phyloP scores from a whole-genome alignment of 1,140 invertebrate genomes.

The Whitmania pigra region DNA sequence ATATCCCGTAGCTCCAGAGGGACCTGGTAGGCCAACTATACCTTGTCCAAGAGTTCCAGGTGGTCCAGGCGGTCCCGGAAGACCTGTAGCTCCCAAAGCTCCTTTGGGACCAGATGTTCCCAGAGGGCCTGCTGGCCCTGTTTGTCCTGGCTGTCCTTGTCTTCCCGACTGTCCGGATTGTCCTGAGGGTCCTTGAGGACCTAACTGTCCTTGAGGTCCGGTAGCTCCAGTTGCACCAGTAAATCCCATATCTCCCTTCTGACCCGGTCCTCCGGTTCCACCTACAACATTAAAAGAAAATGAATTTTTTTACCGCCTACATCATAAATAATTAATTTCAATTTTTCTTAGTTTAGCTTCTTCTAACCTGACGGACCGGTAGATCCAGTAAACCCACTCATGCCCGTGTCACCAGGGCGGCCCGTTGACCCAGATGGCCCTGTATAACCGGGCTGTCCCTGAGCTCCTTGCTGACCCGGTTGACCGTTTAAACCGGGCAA shows the following conservation, averaged over 20 bases:
- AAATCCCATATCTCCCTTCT: not conserved
- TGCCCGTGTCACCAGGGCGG: not conserved
- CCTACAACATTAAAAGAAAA: not conserved
- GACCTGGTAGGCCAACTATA: slow-evolving; percentile 20
- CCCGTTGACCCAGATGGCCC: not conserved
- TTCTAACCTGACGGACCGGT: not conserved
- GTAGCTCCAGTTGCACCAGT: not conserved
- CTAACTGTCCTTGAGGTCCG: not conserved
- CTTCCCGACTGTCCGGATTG: not conserved
- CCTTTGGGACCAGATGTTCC: slow-evolving; percentile 12
- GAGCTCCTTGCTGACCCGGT: slow-evolving; percentile 2
- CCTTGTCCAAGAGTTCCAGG: slow-evolving; percentile 15
- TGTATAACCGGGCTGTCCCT: not conserved
- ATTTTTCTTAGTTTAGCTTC: too few species aligned
- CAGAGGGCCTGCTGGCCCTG: not conserved
- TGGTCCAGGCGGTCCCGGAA: not conserved
- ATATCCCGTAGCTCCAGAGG: slow-evolving; percentile 20
- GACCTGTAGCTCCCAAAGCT: slow-evolving; percentile 6
- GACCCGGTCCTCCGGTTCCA: not conserved
- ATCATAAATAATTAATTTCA: not conserved
- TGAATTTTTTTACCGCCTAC: not conserved
- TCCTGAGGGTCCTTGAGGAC: not conserved
- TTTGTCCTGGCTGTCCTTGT: slow-evolving; percentile 8
- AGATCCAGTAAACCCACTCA: not conserved
- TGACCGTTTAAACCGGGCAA: slow-evolving; percentile 5